phyloP scores from a whole-genome alignment of 2,888 invertebrate genomes.

The Rhopalosiphum nymphaeae region DNA sequence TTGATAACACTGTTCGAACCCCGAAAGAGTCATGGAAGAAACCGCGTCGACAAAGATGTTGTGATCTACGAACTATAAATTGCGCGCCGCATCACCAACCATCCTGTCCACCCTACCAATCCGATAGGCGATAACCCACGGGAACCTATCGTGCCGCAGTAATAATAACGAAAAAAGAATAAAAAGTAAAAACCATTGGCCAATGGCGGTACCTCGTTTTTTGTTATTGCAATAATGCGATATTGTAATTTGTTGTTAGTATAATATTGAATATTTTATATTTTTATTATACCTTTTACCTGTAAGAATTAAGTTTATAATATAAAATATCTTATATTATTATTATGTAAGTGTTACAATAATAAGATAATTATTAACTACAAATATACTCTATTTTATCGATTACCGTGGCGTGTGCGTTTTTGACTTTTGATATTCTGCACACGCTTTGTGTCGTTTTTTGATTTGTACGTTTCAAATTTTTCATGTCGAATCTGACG shows the following conservation, averaged over 20 bases:
- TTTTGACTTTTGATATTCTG: conserved; percentile 1
- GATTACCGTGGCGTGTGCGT: not conserved
- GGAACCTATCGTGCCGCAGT: not conserved
- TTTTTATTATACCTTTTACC: not conserved
- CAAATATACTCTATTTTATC: not conserved
- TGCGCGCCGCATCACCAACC: not conserved
- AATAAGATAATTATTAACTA: not conserved
- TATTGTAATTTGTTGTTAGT: not conserved
- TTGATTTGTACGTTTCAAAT: not conserved
- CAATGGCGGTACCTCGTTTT: not conserved
- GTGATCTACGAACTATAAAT: not conserved
- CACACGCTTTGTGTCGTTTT: not conserved
- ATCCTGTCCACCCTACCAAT: not conserved
- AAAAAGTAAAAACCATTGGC: not conserved
- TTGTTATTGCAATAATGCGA: not conserved
- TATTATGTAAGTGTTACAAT: not conserved
- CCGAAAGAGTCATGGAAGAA: conserved; percentile 46
- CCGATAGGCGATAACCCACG: not conserved
- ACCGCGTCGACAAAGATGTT: conserved; percentile 32
- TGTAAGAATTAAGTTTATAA: not conserved
- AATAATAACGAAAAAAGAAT: not conserved
- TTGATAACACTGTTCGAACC: conserved; percentile 62
- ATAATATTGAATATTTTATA: not conserved
- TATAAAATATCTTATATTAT: not conserved
- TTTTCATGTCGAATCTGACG: not conserved